Base-by-base conservation (phyloP, 1,140 invertebrate species). In the Drosophila trapezifrons region DNA sequence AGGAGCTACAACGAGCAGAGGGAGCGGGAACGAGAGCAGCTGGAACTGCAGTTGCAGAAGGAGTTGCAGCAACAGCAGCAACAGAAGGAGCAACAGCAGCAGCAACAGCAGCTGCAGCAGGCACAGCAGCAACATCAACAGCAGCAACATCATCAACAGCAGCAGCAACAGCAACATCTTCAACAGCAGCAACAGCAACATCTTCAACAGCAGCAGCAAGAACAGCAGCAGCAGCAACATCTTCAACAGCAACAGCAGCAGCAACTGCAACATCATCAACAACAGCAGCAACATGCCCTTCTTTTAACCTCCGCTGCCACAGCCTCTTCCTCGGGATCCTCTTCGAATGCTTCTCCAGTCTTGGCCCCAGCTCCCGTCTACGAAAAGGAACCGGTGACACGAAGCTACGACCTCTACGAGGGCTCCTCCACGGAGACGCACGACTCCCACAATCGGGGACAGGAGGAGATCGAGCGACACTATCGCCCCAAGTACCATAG, bases 361-460 rank as follows among this genome's bases (percentile, higher is more conserved):
- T 9, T 58, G 2, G 43, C 45, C 6, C 74, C 90, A 0, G 86
- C 86, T 7, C 83, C 90, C 2, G 80, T 82, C 25, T 90, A 91
- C 64, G 87, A 90, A 37, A 89, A 90, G 56, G 90, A 91, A 8
- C 87, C 86, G 0, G 83, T 74, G 12, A 91, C 90, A 0, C 65
- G 86, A 18, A 85, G 78, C 55, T 91, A 89, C 15, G 75, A 91
- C 7, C 65, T 91, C 0, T 91, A 91, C 22, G 90, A 91, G 6
- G 51, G 51, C 13, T 42, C 78, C n/a, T 42, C 66, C 4, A 47
- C 62, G 0, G 70, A 75, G 12, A 17, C n/a, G 3, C 22, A 22
- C 22, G 57, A 60, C 1, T 4, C 38, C 4, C 66, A 56, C 13
- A n/a, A 20, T 3, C 60, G 32, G 8, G 51, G n/a, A 9, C 57